Base-by-base conservation (phyloP, 2,888 invertebrate genomes). In the Liopterus haemorrhoidalis region DNA sequence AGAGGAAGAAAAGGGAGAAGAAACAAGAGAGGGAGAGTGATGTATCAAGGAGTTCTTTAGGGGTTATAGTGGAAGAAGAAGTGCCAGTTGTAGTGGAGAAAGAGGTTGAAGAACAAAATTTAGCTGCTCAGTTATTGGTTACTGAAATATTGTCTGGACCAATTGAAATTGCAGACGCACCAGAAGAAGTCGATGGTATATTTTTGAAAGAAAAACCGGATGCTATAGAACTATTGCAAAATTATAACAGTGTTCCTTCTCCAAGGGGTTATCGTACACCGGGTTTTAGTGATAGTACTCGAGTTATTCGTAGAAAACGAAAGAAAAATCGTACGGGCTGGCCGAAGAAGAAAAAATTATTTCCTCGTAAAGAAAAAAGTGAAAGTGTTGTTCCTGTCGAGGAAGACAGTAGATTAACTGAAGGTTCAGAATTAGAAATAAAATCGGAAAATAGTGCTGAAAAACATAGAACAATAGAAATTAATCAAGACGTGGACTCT, bases 321-420 rank as follows among this genome's bases (percentile, higher is more conserved):
- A 80, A 82, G 67, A 81, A 81, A 64, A 88, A 88, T 65, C 72
- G 79, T 49, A 89, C 89, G 0, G 89, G 89, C 5, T 89, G 89
- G 89, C 89, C 89, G 0, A 72, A 70, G 62, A 73, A 75, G 59
- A 73, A 63, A 59, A 72, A 66, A 52, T 54, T 59, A 41, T 45
- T 53, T 4, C 39, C 46, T 49, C 18, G 68, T 67, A 0, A 61
- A 62, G 5, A 62, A 55, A 55, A 69, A 68, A 49, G 46, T 59
- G 1, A 69, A 68, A 49, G 61, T 60, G 2, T 63, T 61, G 19
- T 50, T 39, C 30, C 50, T 45, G 18, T 51, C 56, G 27, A 46
- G 53, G 30, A 54, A 8, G 32, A 46, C 38, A 45, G 43, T 14
- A n/a, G 44, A 35, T 30, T 33, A 49, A 46, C 56, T 20, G 43